Base-by-base conservation (phyloP, 2,113 vertebrate species). In the Stegostoma tigrinum region DNA sequence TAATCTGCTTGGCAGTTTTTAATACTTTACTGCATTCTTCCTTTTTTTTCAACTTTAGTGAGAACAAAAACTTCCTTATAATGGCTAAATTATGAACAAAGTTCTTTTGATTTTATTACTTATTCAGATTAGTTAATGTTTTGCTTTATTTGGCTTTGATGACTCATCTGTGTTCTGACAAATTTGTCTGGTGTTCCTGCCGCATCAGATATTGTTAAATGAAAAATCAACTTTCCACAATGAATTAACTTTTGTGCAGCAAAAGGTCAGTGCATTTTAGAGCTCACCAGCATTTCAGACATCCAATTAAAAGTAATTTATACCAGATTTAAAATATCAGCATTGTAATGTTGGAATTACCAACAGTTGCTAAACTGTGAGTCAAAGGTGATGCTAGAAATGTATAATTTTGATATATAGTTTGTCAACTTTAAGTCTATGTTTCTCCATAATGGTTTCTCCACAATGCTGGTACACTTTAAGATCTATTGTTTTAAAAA, bases 281-380 rank as follows among this genome's bases (percentile, higher is more conserved):
- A 52, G 42, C 86, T 89, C 86, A 23, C 34, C 27, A 55, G 67
- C 17, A 68, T 68, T 38, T 94, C 61, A 94, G 38, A 21, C 66
- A 45, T 55, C 90, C 90, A 94, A 94, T 94, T 42, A 94, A 94
- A 94, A 67, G 14, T 90, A 80, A 55, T 66, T 68, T 45, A 68
- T 68, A 68, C 91, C 42, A 17, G 66, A 38, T 21, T 17, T 68
- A 66, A 94, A 24, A 42, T 94, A 68, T 42, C 38, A 21, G 64
- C 61, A 42, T 30, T 45, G 64, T 8, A 94, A 42, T 94, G n/a
- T 19, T 14, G 34, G n/a, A 42, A 68, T 24, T 67, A 66, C 17
- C 48, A 61, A 61, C 30, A 90, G 27, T 14, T 45, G 85, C 45
- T 27, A 24, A 21, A 27, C 45, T 10, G 45, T 24, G 21, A 48